Base-by-base conservation (phyloP, 2,888 invertebrate genomes). In the Hyposoter didymator region DNA sequence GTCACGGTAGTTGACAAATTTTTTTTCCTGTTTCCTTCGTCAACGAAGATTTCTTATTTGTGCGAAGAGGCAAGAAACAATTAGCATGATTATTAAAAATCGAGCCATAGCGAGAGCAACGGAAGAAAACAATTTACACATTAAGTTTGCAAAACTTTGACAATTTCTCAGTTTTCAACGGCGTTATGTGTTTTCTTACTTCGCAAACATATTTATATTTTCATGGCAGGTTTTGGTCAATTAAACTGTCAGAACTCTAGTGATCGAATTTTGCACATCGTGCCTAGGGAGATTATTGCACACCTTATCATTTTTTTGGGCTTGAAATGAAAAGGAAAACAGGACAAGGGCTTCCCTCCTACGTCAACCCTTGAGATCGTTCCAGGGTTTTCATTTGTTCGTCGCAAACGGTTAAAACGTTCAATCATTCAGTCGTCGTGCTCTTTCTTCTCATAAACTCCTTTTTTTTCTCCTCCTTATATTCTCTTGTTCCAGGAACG, bases 351-450 rank as follows among this genome's bases (percentile, higher is more conserved):
- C 39, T 43, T 67, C 6, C 6, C 12, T 55, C 28, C 66, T 35
- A 47, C 47, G 35, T 72, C 47, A 17, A 35, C 17, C 17, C 47
- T 47, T 39, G 14, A 39, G 43, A 19, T 67, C 32, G 19, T 52
- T 66, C 55, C 19, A 28, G 8, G 49, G 19, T 72, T 64, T 73
- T 43, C 64, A 8, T 73, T 73, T 66, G 19, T 62, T 45, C 80
- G 49, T 55, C 43, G 28, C 59, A 81, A 69, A 69, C 59, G 59
- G 69, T 81, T 32, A 49, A 75, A 69, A 35, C 43, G 59, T 69
- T 80, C 12, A 80, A 80, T 73, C 72, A 52, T 66, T 62, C 43
- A 80, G 32, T 14, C 64, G 43, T 43, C 47, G 19, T 64, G n/a
- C 28, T 47, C 19, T 70, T 64, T 28, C n/a, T 22, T 17, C n/a